Base-by-base conservation (phyloP, 2,113 vertebrate genomes). In the Arizona elegans region DNA sequence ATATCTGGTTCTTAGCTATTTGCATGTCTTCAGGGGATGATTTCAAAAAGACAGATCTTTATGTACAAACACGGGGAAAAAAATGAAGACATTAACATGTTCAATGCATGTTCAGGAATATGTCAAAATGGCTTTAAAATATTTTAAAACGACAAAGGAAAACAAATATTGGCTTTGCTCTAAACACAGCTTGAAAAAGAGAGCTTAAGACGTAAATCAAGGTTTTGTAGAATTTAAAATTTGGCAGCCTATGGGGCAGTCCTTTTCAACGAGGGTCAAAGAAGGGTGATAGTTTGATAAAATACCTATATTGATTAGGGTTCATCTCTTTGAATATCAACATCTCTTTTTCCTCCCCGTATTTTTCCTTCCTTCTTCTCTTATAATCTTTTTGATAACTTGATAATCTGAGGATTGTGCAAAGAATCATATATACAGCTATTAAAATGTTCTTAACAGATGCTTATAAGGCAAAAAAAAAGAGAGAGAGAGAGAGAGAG, bases 11-110 rank as follows among this genome's bases (percentile, higher is more conserved):
- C 43, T 62, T 53, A 26, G 55, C n/a, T 86, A 53, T 93, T 65
- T 86, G 47, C 75, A 62, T 62, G 23, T 62, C 92, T 90, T 87
- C 81, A 54, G 88, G 89, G 89, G 15, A 87, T 90, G 53, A n/a
- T 38, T 93, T 90, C 88, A 90, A 93, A 93, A 33, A 62, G 88
- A 5, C 59, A 47, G 29, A 6, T 65, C 21, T 90, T 86, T 93
- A 89, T 93, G 62, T 86, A 43, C 88, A 90, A 90, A 90, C 55
- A 54, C 12, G 23, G 23, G 58, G 9, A 4, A 3, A 1, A 7
- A 17, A 86, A 62, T 38, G 81, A 93, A 93, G 90, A 93, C 26
- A 90, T 93, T 53, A 86, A 29, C n/a, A 86, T 7, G 55, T 29
- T 19, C n/a, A 9, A 54, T 21, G 53, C n/a, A 43, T 62, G 15